Base-by-base conservation (phyloP, 2,888 invertebrate genomes). In the Dryobota labecula region DNA sequence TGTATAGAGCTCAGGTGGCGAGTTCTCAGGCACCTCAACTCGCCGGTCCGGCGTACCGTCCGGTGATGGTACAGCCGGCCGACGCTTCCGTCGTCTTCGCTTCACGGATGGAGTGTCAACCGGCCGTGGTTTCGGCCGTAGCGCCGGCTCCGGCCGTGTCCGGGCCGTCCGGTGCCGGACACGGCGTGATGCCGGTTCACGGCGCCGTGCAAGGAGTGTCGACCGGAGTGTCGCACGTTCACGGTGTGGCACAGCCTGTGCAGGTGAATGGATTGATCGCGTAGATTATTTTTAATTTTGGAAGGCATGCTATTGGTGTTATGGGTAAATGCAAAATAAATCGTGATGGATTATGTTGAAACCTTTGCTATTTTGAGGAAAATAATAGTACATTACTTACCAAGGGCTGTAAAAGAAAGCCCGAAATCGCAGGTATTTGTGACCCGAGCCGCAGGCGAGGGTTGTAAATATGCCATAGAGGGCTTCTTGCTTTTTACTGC, bases 1-100 rank as follows among this genome's bases (percentile, higher is more conserved):
- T 88, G 88, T 93, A 92, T 64, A 84, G 92, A 56, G 90, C 94
- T 33, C 93, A 92, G 70, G 87, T 88, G 74, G 78, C 77, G 30
- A 82, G 74, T 27, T 84, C 91, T 41, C 93, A 92, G 67, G 86
- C 90, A 36, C 90, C 92, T 9, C 90, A 89, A 70, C 68, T 78
- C 0, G 66, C 76, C 20, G 67, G 68, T 0, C 79, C 79, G 51
- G 68, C 83, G 15, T 54, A 67, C 73, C 71, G 78, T 51, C 70
- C 78, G 57, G 61, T 78, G 68, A 38, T 71, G 80, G 57, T 69
- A 30, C 80, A 78, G 56, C 43, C 78, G 69, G 54, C 71, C 15
- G 67, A 74, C 4, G 51, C 71, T 1, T 53, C 72, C 24, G 61
- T 70, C 15, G 51, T 74, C 51, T 77, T 72, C 64, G 51, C 78